Evolutionary conservation across 2,797 vertebrate species (phyloP), one percentile per base, ranked within the genome.

Genomic region (Dipus sagitta): DNA sequence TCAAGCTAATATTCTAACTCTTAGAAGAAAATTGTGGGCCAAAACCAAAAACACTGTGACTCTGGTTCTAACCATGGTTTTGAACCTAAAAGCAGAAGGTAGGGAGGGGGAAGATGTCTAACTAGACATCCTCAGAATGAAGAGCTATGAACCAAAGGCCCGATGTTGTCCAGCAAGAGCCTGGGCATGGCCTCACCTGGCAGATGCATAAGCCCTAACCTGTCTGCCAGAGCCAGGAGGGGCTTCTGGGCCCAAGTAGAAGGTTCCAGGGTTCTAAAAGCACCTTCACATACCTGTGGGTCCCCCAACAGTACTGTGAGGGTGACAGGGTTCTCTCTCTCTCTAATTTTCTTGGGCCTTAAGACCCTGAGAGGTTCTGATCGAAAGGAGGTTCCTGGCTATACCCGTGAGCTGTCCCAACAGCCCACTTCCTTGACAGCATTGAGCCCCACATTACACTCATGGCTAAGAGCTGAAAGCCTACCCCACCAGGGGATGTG

Each of bases 1-100:
- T 68, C 76, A 54, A 77, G n/a, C n/a, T 58, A 28, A 90, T 87
- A 88, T 52, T 65, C 15, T 54, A 79, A 38, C 83, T 80, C 34
- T 64, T 30, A 72, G 72, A 77, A 86, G 88, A 93, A 87, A 47
- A 90, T 67, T 54, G 1, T 58, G 30, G 13, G 34, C 28, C 4
- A n/a, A 32, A 18, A 47, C 47, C 8, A 76, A 17, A 38, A 24
- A 72, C 86, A 80, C 54, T 2, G 0, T 15, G 42, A 70, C 77
- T 74, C 64, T 34, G n/a, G 32, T 70, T 58, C 24, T 82, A 77
- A 71, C 58, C 64, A 38, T 32, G 15, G 34, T 62, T 68, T 92
- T 1, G 30, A 42, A 14, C 60, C 34, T 24, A 86, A 78, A 82
- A 88, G 60, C 26, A 54, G 2, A 92, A 82, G 20, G 11, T 7